phyloP scores from a whole-genome alignment of 2,113 vertebrate species.

The Bombycilla garrulus region DNA sequence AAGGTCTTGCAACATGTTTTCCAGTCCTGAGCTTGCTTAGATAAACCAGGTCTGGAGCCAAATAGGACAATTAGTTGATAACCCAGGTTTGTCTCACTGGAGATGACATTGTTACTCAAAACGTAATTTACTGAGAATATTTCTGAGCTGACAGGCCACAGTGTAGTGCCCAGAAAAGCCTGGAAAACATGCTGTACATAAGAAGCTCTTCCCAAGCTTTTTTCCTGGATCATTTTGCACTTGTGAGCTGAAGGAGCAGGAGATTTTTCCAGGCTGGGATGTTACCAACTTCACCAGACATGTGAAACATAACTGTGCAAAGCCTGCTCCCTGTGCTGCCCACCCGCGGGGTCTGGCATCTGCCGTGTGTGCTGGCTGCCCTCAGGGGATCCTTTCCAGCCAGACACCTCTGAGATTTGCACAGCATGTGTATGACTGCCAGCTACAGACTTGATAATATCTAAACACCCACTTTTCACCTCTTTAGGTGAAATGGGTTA shows the following conservation, averaged over 20 bases:
- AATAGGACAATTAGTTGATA: not conserved
- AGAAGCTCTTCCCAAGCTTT: not conserved
- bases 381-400: not conserved
- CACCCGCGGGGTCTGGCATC: accelerated
- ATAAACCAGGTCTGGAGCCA: not conserved
- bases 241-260: not conserved
- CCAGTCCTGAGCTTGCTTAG: not conserved
- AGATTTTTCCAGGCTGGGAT: not conserved
- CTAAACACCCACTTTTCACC: conserved; percentile 54
- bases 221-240: not conserved
- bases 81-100: not conserved
- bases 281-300: not conserved
- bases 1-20: not conserved
- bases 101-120: not conserved
- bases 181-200: not conserved
- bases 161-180: not conserved
- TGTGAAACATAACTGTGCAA: not conserved
- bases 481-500: conserved; percentile 10
- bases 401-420: not conserved
- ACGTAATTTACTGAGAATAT: not conserved
- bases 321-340: accelerated
- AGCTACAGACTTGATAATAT: conserved; percentile 16
- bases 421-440: not conserved
- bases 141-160: not conserved
- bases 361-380: not conserved